These are phyloP conservation scores for Myiagra hebetior DNA, from an alignment of 2,113 vertebrate genomes.

Conservation along the genomic window DNA sequence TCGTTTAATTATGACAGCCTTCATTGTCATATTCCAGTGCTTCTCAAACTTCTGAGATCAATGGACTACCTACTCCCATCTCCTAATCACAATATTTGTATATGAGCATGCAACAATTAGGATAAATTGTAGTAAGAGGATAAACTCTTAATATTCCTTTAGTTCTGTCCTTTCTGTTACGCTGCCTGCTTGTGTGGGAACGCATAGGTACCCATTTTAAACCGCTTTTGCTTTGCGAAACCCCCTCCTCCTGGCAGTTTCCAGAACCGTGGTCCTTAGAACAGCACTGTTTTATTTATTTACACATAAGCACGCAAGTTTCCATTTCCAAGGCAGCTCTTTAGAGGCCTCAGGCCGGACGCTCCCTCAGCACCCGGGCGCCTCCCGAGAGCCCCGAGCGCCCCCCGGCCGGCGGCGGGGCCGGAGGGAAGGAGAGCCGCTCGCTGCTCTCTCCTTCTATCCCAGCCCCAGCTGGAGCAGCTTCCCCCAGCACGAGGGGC, in stretches of 20 bases:
- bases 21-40: neutral
- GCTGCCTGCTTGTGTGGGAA: neutral
- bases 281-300: neutral
- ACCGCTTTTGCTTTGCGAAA: neutral
- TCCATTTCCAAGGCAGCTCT: neutral
- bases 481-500: rapidly evolving
- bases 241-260: neutral
- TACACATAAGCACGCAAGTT: rapidly evolving
- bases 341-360: rapidly evolving
- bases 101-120: neutral
- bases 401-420: neutral
- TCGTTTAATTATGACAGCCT: neutral
- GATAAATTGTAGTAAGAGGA: neutral
- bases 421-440: rapidly evolving
- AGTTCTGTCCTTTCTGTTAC: neutral
- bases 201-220: rapidly evolving
- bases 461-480: rapidly evolving
- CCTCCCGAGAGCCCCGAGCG: neutral
- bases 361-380: rapidly evolving
- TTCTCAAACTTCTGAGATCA: neutral
- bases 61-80: too few relatives aligned
- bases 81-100: neutral
- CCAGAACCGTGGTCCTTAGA: neutral
- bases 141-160: neutral
- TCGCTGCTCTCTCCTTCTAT: rapidly evolving